A percentile compares a stretch with the other conserved stretches of the same genome.
Conservation (phyloP, 2,888 invertebrate genomes). For the Vesta saturnalis region DNA sequence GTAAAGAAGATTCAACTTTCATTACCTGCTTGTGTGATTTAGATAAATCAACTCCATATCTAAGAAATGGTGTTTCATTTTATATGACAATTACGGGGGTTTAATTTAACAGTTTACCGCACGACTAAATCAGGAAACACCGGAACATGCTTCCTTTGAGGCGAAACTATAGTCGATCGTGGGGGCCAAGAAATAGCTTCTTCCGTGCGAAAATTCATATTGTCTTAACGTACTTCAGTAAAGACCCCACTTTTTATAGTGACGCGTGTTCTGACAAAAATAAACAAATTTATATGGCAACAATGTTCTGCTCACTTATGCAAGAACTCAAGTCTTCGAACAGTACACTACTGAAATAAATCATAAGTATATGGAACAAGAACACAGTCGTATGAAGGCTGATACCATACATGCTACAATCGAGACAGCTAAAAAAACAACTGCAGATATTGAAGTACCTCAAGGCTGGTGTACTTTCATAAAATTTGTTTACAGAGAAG, state of each 20-base stretch:
- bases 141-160: background rate
- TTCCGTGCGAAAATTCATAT: background rate
- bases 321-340: background rate
- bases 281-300: background rate
- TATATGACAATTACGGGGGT: slow-evolving; percentile 11
- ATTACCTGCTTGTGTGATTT: background rate
- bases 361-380: background rate
- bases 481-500: background rate
- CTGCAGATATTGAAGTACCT: background rate
- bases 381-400: background rate
- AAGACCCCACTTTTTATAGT: background rate
- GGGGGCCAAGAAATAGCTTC: slow-evolving; percentile 15
- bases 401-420: slow-evolving; percentile 11
- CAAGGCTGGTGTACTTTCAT: background rate
- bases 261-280: background rate
- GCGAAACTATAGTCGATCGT: background rate
- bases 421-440: background rate
- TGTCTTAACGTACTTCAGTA: background rate
- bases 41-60: slow-evolving; percentile 12
- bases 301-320: background rate
- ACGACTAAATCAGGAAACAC: background rate
- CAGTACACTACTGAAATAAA: background rate
- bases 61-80: slow-evolving; percentile 3
- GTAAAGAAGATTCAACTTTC: background rate
- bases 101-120: background rate